Conservation (phyloP, 2,797 vertebrate genomes). For the Bryconaethiops microstoma region DNA sequence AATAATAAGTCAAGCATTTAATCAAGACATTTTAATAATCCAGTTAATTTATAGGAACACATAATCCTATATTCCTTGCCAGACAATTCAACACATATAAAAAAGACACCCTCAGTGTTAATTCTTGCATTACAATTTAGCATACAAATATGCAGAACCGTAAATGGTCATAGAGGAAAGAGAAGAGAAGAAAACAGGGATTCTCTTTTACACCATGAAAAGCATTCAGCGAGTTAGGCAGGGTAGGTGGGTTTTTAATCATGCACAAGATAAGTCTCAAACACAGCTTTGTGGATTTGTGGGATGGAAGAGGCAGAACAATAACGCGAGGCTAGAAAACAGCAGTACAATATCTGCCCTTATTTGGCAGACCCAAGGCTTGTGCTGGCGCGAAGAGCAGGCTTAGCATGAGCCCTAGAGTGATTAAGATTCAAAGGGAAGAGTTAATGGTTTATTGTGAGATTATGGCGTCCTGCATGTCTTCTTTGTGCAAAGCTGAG, state of each 20-base stretch:
- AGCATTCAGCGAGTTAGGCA: background rate
- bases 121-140: background rate
- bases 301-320: background rate
- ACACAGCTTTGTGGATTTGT: background rate
- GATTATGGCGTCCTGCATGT: constrained; percentile 28
- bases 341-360: background rate
- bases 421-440: constrained; percentile 48
- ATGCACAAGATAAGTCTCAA: background rate
- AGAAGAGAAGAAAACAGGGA: background rate
- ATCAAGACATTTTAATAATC: too few species aligned
- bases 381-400: constrained; percentile 24
- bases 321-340: background rate
- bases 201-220: background rate
- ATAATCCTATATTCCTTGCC: too few species aligned
- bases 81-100: too few species aligned
- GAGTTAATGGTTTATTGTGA: constrained; percentile 51
- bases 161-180: background rate
- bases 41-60: too few species aligned
- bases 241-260: background rate
- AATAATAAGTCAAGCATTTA: too few species aligned
- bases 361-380: background rate
- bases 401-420: constrained; percentile 8
- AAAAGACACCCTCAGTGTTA: background rate
- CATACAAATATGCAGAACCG: background rate
- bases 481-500: constrained; percentile 37